Evolutionary conservation across 1,140 invertebrate genomes (phyloP), one percentile per base, ranked within the genome.

Genomic region (Conus betulinus): DNA sequence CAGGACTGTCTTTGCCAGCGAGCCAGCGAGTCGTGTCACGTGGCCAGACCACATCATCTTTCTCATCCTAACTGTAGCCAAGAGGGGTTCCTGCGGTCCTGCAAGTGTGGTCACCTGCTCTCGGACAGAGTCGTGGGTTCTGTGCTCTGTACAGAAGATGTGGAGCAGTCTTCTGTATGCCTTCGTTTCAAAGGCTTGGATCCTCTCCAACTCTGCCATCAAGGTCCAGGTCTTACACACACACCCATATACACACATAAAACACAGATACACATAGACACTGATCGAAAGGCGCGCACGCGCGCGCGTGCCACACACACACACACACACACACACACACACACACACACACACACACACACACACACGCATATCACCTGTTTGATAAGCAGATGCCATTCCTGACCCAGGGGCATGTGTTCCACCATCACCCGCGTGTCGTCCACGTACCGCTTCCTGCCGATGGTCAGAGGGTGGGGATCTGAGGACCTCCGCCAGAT

Each of bases 341-440:
- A 13, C 17, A 71, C 17, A 13, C 67, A 71, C 17, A 13, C 67
- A 71, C 15, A 71, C 17, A 71, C 6, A n/a, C 67, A 71, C 11
- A 71, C 11, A 71, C 10, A 51, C 7, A 83, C 15, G 0, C 5
- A 55, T 13, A 5, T 83, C 23, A 93, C 90, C 67, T 92, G 91
- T 85, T 90, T 90, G 20, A 93, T 92, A 53, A 92, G 88, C 17
- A 93, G 89, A 39, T 91, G 91, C 92, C 92, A 93, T 74, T 93
- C 88, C 25, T 81, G 76, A 8, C 85, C 74, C 5, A 91, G 82
- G 0, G 91, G 90, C 20, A 87, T 88, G 81, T 92, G 90, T 74
- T 90, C 88, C 52, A 93, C 89, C 25, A 86, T 88, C 15, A 91
- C 89, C 57, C 90, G 55, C 7, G 71, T 81, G 84, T 93, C 91